Percentiles rank a stretch among this genome's conserved stretches.
Conservation (phyloP, 1,140 invertebrate genomes). For the Danaus melanippus region DNA sequence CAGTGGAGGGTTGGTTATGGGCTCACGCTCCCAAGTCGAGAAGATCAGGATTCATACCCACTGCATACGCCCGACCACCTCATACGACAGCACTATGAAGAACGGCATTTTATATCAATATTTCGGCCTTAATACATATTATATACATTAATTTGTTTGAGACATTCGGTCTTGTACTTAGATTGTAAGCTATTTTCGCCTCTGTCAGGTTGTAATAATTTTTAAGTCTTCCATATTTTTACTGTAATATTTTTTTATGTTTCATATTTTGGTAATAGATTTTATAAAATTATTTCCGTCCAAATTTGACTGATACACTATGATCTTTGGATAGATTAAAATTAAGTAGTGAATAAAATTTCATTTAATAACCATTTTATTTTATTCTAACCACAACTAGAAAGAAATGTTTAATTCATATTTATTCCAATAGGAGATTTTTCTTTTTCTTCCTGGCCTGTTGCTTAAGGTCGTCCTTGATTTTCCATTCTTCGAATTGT, state of each 20-base stretch:
- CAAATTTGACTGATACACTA: slow-evolving; percentile 27
- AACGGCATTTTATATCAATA: too few relatives aligned
- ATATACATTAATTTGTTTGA: too few relatives aligned
- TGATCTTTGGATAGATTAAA: slow-evolving; percentile 24
- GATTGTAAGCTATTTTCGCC: too few relatives aligned
- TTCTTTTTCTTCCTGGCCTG: slow-evolving; percentile 54
- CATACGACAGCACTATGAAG: slow-evolving; percentile 89
- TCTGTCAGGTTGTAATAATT: too few relatives aligned
- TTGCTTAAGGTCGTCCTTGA: slow-evolving; percentile 51
- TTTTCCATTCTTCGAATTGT: slow-evolving; percentile 66
- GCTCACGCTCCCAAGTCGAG: slow-evolving; percentile 93
- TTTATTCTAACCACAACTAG: slow-evolving; percentile 25
- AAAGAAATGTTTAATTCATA: too few relatives aligned
- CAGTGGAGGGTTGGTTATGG: slow-evolving; percentile 95
- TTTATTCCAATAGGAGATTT: slow-evolving; percentile 14
- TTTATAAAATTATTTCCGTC: slow-evolving; percentile 22
- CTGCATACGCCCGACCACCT: slow-evolving; percentile 92
- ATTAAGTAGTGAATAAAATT: background rate
- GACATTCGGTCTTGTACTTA: too few relatives aligned
- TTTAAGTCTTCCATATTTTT: too few relatives aligned
- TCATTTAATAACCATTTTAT: slow-evolving; percentile 8
- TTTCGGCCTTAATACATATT: too few relatives aligned
- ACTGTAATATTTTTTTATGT: too few relatives aligned
- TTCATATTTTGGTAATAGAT: too few relatives aligned
- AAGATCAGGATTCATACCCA: slow-evolving; percentile 96